Evolutionary conservation across 1,140 invertebrate genomes (phyloP).

Genomic region (Bombyx mori): DNA sequence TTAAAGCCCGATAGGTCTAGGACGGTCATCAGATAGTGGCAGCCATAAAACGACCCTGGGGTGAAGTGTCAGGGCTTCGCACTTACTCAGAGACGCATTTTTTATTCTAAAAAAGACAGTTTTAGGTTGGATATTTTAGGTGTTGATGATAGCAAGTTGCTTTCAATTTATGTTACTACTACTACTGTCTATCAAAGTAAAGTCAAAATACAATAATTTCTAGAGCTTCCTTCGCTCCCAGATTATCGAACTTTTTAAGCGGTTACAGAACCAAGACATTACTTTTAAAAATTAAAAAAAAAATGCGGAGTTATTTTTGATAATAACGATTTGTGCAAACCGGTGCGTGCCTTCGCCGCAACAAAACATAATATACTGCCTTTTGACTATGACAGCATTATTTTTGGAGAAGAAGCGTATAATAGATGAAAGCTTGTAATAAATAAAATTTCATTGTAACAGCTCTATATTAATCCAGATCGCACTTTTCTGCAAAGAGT

Average conservation of each 20-base stretch:
- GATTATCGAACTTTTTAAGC: not conserved
- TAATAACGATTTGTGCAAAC: not conserved
- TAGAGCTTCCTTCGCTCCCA: too few relatives aligned
- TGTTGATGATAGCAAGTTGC: too few relatives aligned
- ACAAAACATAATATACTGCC: too few relatives aligned
- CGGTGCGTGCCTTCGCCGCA: too few relatives aligned
- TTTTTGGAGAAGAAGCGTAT: not conserved
- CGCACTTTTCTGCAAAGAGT: slow-evolving; percentile 11
- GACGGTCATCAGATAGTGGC: slow-evolving; percentile 48
- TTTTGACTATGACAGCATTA: not conserved
- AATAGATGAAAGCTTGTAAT: not conserved
- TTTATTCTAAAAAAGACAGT: slow-evolving; percentile 4
- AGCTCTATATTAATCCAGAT: slow-evolving; percentile 7
- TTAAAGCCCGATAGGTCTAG: slow-evolving; percentile 20
- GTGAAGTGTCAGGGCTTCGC: slow-evolving; percentile 32
- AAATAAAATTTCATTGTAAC: slow-evolving; percentile 1
- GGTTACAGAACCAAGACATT: not conserved
- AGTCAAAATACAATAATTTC: too few relatives aligned
- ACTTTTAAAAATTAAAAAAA: not conserved
- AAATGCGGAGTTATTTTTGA: not conserved
- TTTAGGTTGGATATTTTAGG: too few relatives aligned
- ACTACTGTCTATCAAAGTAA: too few relatives aligned
- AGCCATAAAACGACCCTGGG: slow-evolving; percentile 25
- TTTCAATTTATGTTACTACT: too few relatives aligned
- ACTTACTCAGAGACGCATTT: slow-evolving; percentile 30